These are phyloP conservation scores for Perca flavescens DNA, from an alignment of 2,113 vertebrate genomes.

Conservation along the genomic window DNA sequence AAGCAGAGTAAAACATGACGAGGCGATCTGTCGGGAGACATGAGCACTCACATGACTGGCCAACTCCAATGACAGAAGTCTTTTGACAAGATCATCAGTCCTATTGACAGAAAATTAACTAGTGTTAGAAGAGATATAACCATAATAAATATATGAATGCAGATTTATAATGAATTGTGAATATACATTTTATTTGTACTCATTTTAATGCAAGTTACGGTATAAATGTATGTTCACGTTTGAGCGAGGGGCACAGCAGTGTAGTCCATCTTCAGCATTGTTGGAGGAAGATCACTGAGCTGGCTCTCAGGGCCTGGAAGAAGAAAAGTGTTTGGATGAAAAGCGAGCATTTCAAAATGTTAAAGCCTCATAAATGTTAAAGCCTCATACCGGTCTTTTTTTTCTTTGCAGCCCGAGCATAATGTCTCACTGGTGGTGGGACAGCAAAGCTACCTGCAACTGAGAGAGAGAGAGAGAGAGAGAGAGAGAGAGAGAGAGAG, in stretches of 20 bases:
- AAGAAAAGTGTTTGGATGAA: neutral
- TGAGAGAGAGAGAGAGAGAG: slow-evolving; percentile 34
- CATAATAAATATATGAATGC: neutral
- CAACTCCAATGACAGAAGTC: slow-evolving; percentile 93
- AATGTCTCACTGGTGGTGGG: slow-evolving; percentile 82
- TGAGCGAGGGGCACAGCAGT: slow-evolving; percentile 84
- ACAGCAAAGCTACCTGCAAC: slow-evolving; percentile 71
- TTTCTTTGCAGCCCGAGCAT: slow-evolving; percentile 73
- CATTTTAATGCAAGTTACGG: neutral
- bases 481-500: too few relatives aligned
- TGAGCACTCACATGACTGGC: slow-evolving; percentile 88
- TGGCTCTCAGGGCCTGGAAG: slow-evolving; percentile 85
- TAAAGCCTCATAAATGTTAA: too few relatives aligned
- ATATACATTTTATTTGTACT: neutral
- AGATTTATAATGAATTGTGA: neutral
- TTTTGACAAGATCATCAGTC: slow-evolving; percentile 90
- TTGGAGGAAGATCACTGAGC: slow-evolving; percentile 87
- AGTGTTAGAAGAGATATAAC: neutral
- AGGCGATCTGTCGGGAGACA: neutral
- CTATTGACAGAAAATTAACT: slow-evolving; percentile 78
- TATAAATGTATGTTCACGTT: slow-evolving; percentile 68
- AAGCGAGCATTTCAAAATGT: neutral
- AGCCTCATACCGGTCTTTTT: slow-evolving; percentile 81
- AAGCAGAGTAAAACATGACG: neutral
- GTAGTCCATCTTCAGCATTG: slow-evolving; percentile 89